Base-by-base conservation (phyloP, 1,140 invertebrate genomes). In the Eumeta japonica region DNA sequence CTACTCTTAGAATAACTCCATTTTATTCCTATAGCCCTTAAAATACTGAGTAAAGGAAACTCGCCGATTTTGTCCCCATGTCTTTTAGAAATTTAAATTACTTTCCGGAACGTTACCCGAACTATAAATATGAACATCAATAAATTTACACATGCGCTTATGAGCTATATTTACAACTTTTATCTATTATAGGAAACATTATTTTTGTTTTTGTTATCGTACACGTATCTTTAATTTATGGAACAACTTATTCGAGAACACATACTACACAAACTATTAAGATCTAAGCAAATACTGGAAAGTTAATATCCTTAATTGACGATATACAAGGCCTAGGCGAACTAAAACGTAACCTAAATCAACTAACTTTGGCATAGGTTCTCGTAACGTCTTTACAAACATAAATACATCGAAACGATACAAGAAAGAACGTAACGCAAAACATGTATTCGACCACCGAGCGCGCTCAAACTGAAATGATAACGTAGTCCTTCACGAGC, bases 341-440 rank as follows among this genome's bases (percentile, higher is more conserved):
- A 58, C 57, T 71, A 67, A 66, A 59, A 46, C 50, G 47, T 56
- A 62, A 46, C 51, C 53, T 54, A 64, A 70, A 65, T 63, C 64
- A 74, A 72, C 65, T 74, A 74, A 70, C 70, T 74, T 74, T 74
- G 70, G 70, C 70, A 74, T 74, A 68, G 58, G 62, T 72, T 74
- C 66, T 57, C 59, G 56, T 50, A 52, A 49, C 52, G 65, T 65
- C 54, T 66, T 58, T 60, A 55, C 12, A n/a, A 65, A 66, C 62
- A 60, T 61, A 51, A 74, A 68, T 57, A 66, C 55, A 53, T 63
- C 53, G 64, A 59, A 67, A 67, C 58, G 66, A 68, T 48, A 47
- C n/a, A 59, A 49, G 49, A 59, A 54, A 62, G 54, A 55, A 55
- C 45, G 37, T 61, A 67, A 63, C 62, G 48, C 27, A 16, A 48